phyloP scores from a whole-genome alignment of 1,140 invertebrate genomes.

The Ips typographus region DNA sequence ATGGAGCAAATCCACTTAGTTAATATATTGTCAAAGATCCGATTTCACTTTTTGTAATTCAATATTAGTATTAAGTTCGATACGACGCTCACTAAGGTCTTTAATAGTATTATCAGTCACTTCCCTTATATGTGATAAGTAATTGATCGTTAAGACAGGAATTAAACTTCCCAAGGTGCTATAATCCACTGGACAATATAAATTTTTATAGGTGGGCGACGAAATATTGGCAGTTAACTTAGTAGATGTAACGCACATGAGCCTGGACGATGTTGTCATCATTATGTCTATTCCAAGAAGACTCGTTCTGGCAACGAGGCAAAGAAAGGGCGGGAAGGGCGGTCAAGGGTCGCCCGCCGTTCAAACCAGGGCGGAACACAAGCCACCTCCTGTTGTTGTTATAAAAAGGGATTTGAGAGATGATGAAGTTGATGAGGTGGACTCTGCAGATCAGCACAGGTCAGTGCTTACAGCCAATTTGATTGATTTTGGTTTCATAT shows the following conservation, averaged over 20 bases:
- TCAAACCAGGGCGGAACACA: slow-evolving; percentile 73
- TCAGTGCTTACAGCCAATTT: slow-evolving; percentile 36
- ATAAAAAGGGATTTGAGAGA: slow-evolving; percentile 89
- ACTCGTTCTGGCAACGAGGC: slow-evolving; percentile 88
- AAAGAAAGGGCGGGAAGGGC: slow-evolving; percentile 67
- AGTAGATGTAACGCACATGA: slow-evolving; percentile 96
- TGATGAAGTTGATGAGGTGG: slow-evolving; percentile 70
- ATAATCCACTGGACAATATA: background rate
- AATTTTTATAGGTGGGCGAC: slow-evolving; percentile 80
- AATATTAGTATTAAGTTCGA: slow-evolving; percentile 16
- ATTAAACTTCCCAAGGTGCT: background rate
- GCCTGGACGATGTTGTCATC: slow-evolving; percentile 97
- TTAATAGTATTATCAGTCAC: slow-evolving; percentile 10
- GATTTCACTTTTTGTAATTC: slow-evolving; percentile 27
- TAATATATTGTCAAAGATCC: slow-evolving; percentile 9
- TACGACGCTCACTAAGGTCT: slow-evolving; percentile 15
- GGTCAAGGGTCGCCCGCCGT: slow-evolving; percentile 67
- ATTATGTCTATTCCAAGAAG: slow-evolving; percentile 98
- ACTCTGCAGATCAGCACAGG: slow-evolving; percentile 57
- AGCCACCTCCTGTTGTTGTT: slow-evolving; percentile 89
- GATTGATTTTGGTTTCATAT: background rate
- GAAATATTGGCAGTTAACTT: slow-evolving; percentile 97
- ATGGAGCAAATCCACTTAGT: background rate
- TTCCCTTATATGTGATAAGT: background rate
- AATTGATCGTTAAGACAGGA: slow-evolving; percentile 2